Evolutionary conservation across 2,113 vertebrate species (phyloP), one percentile per base, ranked within the genome.

Genomic region (Rhabdornis inornatus): DNA sequence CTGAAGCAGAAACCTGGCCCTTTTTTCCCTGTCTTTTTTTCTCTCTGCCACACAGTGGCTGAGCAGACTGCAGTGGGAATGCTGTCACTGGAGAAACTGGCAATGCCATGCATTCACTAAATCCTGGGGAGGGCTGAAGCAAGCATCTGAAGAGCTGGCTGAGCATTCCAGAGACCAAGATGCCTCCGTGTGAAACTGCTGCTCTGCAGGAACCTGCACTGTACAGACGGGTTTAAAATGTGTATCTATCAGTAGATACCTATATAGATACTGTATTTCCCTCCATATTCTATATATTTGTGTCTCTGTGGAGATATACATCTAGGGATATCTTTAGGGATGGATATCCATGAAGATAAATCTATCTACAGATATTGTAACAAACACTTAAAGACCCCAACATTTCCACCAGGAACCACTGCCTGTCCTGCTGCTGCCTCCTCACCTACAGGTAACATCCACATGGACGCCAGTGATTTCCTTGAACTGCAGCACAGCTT

Each of bases 81-180:
- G 59, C 63, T 56, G 53, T 53, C 55, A 33, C 28, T 3, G 19
- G 64, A 44, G 83, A 57, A 56, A 40, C 23, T 79, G 92, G 70
- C 6, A 47, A 25, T 0, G 17, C 60, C 39, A 8, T 5, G 8
- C 12, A 1, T 15, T 30, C 8, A 22, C 57, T 57, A 2, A 8
- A 42, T 70, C n/a, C 7, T 4, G 8, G 2, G 45, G 19, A 90
- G 59, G 27, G 28, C 76, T 83, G 68, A 27, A 90, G 65, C 64
- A 15, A 24, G 35, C 71, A 66, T 91, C 37, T 57, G 66, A 25
- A 61, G 60, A 75, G 80, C 79, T 55, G 75, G 37, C 74, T 75
- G 83, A 87, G 69, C 56, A 23, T 15, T 13, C 42, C 19, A 6
- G 13, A 79, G 66, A 72, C 22, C 55, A 70, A 70, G 61, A 90